phyloP scores from a whole-genome alignment of 2,888 invertebrate species.

The Tenthredo notha region DNA sequence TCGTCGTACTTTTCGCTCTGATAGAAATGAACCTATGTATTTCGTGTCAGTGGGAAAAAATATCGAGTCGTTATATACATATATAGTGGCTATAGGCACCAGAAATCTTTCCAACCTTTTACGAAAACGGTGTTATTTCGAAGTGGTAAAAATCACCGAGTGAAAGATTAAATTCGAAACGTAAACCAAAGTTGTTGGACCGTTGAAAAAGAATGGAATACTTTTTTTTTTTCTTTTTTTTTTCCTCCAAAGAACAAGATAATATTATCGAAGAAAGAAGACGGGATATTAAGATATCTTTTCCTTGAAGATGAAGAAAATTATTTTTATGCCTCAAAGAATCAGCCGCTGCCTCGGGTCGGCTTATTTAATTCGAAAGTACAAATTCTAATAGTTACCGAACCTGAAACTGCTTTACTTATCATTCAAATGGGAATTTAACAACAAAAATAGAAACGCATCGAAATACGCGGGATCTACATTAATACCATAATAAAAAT shows the following conservation, averaged over 20 bases:
- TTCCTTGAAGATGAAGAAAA: conserved; percentile 12
- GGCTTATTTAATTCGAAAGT: background rate
- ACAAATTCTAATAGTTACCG: conserved; percentile 27
- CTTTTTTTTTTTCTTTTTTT: background rate
- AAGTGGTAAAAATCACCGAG: conserved; percentile 24
- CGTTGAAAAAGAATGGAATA: background rate
- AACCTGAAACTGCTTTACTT: background rate
- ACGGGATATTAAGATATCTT: background rate
- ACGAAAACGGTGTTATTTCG: conserved; percentile 10
- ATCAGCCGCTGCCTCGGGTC: background rate
- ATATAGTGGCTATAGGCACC: background rate
- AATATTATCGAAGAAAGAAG: conserved; percentile 39
- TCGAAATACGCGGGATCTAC: background rate
- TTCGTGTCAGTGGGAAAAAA: conserved; percentile 11
- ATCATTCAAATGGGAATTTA: background rate
- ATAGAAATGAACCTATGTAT: conserved; percentile 10
- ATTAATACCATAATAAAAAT: conserved; percentile 32
- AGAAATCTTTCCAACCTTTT: background rate
- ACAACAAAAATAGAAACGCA: background rate
- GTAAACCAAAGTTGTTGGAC: background rate
- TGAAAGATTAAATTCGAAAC: conserved; percentile 16
- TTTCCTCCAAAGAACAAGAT: conserved; percentile 9
- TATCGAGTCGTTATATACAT: background rate
- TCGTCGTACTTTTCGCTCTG: background rate
- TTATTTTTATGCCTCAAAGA: conserved; percentile 41